A percentile compares a stretch with the other conserved stretches of the same genome.
phyloP scores from a whole-genome alignment of 1,140 invertebrate genomes.

The Nasonia giraulti region DNA sequence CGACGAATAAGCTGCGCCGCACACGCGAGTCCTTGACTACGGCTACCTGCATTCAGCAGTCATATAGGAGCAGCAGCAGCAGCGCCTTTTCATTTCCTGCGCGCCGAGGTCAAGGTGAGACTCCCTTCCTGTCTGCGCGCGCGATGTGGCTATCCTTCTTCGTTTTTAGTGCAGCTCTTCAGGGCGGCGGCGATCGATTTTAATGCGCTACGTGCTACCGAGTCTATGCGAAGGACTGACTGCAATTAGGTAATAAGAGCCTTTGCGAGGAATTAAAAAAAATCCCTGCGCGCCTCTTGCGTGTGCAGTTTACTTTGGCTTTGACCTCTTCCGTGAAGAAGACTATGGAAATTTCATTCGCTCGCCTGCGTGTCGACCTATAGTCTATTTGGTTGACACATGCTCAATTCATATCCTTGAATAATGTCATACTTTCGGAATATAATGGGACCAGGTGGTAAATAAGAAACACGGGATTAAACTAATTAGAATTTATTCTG shows the following conservation, averaged over 20 bases:
- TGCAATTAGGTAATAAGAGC: constrained; percentile 24
- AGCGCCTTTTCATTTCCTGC: constrained; percentile 53
- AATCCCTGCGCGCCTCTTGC: background rate
- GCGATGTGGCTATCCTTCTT: background rate
- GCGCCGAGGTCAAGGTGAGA: constrained; percentile 49
- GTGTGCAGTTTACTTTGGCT: background rate
- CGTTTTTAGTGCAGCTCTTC: constrained; percentile 6
- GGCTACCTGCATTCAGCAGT: background rate
- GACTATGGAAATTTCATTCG: no score
- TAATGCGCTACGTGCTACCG: background rate
- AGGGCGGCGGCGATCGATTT: background rate
- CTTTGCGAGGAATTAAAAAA: background rate
- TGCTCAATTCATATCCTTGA: no score
- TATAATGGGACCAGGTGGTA: no score
- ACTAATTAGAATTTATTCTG: no score
- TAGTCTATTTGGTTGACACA: no score
- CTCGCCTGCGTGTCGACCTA: no score
- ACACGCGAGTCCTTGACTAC: constrained; percentile 57
- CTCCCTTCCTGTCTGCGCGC: background rate
- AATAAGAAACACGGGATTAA: no score
- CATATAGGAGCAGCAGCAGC: no score
- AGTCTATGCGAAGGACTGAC: background rate
- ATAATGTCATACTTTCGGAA: no score
- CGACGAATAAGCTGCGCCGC: no score
- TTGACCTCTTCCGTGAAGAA: background rate